A percentile compares a stretch with the other conserved stretches of the same genome.
These are phyloP conservation scores for Dysdera silvatica DNA, from an alignment of 1,140 invertebrate genomes.

Conservation along the genomic window DNA sequence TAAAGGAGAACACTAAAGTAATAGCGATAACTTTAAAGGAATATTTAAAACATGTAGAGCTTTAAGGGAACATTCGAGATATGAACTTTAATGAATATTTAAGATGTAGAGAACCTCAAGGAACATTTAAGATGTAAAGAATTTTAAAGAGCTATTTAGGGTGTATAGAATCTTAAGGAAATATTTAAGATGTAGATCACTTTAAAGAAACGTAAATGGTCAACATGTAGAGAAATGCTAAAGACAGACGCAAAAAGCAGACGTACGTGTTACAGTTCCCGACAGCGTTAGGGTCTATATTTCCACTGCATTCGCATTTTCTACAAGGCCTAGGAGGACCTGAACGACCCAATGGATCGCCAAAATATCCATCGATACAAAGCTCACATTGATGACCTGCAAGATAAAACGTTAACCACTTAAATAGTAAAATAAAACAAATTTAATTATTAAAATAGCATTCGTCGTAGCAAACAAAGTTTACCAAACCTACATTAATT, in stretches of 20 bases:
- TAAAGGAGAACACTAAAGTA: no score
- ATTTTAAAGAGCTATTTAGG: no score
- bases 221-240: neutral
- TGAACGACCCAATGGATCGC: constrained; percentile 59
- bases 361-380: constrained; percentile 80
- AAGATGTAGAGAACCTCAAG: no score
- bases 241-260: neutral
- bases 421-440: neutral
- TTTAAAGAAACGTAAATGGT: neutral
- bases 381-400: constrained; percentile 54
- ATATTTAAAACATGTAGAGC: no score
- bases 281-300: constrained; percentile 61
- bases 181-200: no score
- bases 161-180: no score
- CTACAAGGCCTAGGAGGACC: constrained; percentile 61
- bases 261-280: constrained; percentile 70
- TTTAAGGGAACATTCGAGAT: no score
- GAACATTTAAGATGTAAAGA: no score
- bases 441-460: neutral
- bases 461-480: no score
- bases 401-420: neutral
- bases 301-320: constrained; percentile 86
- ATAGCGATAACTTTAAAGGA: no score
- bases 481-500: no score
- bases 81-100: no score